Evolutionary conservation across 1,140 invertebrate genomes (phyloP).

Genomic region (Bombus difficillimus): DNA sequence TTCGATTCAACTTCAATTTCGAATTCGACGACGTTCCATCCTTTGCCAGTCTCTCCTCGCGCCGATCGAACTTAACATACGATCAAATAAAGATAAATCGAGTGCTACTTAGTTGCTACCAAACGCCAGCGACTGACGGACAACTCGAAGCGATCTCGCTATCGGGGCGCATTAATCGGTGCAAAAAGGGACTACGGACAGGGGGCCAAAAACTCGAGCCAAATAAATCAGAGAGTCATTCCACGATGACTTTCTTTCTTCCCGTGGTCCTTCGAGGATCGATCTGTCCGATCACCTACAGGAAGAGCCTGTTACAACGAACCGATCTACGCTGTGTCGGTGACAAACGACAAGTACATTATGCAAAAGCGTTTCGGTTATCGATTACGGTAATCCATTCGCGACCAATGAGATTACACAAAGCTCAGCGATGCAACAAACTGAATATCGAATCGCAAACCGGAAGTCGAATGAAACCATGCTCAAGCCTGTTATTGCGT

Average conservation of each 20-base stretch:
- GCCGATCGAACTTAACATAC: not conserved
- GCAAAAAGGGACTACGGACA: not conserved
- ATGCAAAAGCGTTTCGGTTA: constrained; percentile 43
- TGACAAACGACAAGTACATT: constrained; percentile 50
- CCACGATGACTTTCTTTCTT: constrained; percentile 7
- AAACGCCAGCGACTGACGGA: constrained; percentile 1
- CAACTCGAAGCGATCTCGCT: not conserved
- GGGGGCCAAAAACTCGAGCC: not conserved
- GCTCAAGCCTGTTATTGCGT: no score
- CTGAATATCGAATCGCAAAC: not conserved
- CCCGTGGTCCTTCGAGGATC: not conserved
- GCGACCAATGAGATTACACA: constrained; percentile 46
- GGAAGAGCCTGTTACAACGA: not conserved
- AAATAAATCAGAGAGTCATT: constrained; percentile 37
- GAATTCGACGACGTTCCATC: constrained; percentile 1
- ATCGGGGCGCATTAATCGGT: constrained; percentile 41
- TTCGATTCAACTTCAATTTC: not conserved
- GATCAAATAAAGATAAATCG: constrained; percentile 23
- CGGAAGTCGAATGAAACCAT: not conserved
- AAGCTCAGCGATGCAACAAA: constrained; percentile 21
- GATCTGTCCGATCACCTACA: not conserved
- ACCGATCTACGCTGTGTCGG: constrained; percentile 8
- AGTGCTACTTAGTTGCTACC: constrained; percentile 19
- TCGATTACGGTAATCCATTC: constrained; percentile 36
- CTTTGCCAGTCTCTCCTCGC: not conserved